Percentiles rank a stretch among this genome's conserved stretches.
Conservation (phyloP, 2,113 vertebrate species). For the Herpetotheres cachinnans region DNA sequence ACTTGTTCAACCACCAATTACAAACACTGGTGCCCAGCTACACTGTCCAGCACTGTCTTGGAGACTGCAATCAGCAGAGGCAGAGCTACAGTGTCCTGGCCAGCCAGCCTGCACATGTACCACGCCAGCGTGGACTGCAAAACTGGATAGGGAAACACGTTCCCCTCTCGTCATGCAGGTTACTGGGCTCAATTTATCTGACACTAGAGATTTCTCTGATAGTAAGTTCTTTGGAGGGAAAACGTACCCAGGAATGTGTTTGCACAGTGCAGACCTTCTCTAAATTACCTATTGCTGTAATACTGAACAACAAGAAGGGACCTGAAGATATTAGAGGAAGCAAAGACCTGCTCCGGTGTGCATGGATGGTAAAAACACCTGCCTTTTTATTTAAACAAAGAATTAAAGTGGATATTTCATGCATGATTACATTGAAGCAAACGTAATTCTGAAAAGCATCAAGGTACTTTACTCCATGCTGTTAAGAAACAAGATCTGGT, state of each 20-base stretch:
- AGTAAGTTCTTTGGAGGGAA: neutral
- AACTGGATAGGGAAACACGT: neutral
- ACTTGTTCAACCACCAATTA: neutral
- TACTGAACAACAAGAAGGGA: neutral
- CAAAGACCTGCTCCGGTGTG: neutral
- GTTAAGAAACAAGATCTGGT: neutral
- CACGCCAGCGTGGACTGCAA: accelerated
- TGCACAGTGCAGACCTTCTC: neutral
- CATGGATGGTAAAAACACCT: neutral
- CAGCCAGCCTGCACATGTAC: neutral
- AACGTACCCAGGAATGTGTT: neutral
- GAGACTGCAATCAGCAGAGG: neutral
- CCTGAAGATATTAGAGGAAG: neutral
- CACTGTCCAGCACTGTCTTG: accelerated
- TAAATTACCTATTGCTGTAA: neutral
- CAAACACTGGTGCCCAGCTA: neutral
- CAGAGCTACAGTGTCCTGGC: neutral
- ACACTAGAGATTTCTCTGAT: neutral
- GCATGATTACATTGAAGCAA: neutral
- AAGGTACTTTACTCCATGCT: neutral
- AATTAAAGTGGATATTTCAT: neutral
- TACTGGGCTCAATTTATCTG: neutral
- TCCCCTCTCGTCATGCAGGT: neutral
- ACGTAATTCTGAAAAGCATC: neutral
- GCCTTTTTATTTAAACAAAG: neutral